Base-by-base conservation (phyloP, 2,113 vertebrate genomes). In the Engystomops pustulosus region DNA sequence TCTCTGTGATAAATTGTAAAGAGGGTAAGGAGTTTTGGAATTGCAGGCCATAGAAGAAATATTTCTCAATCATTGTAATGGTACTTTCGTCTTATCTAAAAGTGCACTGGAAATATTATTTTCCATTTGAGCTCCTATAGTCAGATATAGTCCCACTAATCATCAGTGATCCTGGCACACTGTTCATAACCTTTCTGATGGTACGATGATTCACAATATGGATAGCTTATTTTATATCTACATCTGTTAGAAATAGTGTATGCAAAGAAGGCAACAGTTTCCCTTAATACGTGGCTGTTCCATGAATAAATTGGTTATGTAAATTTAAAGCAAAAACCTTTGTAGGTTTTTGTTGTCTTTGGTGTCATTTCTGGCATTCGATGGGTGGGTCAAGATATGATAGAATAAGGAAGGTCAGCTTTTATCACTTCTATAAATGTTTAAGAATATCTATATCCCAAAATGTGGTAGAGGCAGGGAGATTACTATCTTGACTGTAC, bases 61-160 rank as follows among this genome's bases (percentile, higher is more conserved):
- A 65, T 65, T 65, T 32, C 60, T 65, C 60, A 60, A 60, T 60
- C 55, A 65, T 32, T 32, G 60, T 18, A 65, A 65, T 65, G 60
- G 27, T 65, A 32, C 30, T 32, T 65, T 65, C 60, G 18, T 32
- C 60, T 65, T 65, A 32, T 65, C 60, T 65, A 65, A 65, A 65
- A 65, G 27, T 65, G 60, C 30, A 32, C 60, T 65, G 60, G 27
- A 65, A 49, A 30, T 65, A 32, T 65, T 65, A 65, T 65, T 65
- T 65, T 30, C 25, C 30, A 17, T 65, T 17, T 65, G 12, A 32
- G 12, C 60, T 65, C 4, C 30, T 65, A 65, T 32, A 34, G 60
- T 32, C 32, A 6, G 30, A 32, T 65, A 65, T 32, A 8, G 58
- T 62, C 58, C 25, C 58, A 62, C 3, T 62, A 62, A 62, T 62